Percentiles rank a stretch among this genome's conserved stretches.
phyloP scores from a whole-genome alignment of 2,888 invertebrate genomes.

The Argyra leucocephala region DNA sequence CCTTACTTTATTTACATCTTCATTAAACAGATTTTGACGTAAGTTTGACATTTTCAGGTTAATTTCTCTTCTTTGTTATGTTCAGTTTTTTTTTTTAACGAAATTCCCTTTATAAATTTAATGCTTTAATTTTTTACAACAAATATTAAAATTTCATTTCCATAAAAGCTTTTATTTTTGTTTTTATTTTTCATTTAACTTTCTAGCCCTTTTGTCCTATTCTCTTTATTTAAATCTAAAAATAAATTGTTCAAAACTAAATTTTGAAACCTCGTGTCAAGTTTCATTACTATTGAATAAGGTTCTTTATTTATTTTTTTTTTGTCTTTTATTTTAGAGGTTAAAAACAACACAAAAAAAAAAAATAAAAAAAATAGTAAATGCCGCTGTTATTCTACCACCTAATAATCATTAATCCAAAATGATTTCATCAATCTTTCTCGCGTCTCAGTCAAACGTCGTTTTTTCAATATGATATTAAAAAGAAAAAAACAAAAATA shows the following conservation, averaged over 20 bases:
- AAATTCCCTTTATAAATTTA: too few species aligned
- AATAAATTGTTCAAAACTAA: not conserved
- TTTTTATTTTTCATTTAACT: too few species aligned
- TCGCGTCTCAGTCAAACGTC: not conserved
- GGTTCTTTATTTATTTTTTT: not conserved
- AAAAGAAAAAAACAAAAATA: too few species aligned
- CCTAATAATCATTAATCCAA: constrained; percentile 3
- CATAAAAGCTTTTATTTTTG: not conserved
- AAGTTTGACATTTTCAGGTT: not conserved
- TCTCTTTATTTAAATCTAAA: not conserved
- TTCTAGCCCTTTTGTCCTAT: not conserved
- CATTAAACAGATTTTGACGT: not conserved
- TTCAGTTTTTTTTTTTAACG: too few species aligned
- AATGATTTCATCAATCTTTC: constrained; percentile 3
- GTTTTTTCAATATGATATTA: not conserved
- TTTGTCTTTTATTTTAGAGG: not conserved
- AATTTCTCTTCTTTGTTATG: not conserved
- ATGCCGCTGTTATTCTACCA: not conserved
- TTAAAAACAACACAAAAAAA: not conserved
- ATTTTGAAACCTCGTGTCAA: not conserved
- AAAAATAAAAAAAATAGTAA: too few species aligned
- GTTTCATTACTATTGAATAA: not conserved
- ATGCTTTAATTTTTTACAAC: too few species aligned
- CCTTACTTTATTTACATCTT: not conserved
- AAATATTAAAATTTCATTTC: too few species aligned